phyloP scores from a whole-genome alignment of 2,888 invertebrate species.

The Lottia gigantea region DNA sequence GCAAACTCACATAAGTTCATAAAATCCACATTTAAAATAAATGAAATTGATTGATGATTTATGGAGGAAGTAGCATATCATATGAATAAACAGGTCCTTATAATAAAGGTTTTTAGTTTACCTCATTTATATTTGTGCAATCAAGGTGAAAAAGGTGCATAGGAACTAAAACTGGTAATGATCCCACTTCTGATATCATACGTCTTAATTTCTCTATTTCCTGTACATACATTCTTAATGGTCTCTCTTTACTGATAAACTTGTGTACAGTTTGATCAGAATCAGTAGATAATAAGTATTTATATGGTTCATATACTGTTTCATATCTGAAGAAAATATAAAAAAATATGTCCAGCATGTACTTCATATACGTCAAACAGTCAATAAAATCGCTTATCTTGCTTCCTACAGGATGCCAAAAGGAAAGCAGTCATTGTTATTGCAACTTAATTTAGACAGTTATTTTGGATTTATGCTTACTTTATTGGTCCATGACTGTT shows the following conservation, averaged over 20 bases:
- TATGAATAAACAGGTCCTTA: too few species aligned
- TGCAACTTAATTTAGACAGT: too few species aligned
- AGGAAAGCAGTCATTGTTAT: too few species aligned
- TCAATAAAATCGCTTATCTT: background rate
- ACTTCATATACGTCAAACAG: too few species aligned
- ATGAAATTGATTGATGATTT: too few species aligned
- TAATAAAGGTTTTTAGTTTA: conserved; percentile 22
- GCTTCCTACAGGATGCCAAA: too few species aligned
- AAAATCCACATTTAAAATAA: too few species aligned
- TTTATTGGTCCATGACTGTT: conserved; percentile 63
- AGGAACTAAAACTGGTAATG: conserved; percentile 62
- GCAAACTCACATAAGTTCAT: too few species aligned
- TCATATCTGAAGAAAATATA: conserved; percentile 52
- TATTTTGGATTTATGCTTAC: conserved; percentile 35
- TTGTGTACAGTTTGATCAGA: conserved; percentile 56
- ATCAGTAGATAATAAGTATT: conserved; percentile 56
- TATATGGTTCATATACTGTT: conserved; percentile 58
- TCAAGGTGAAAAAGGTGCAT: conserved; percentile 66
- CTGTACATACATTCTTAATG: conserved; percentile 59
- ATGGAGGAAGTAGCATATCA: too few species aligned
- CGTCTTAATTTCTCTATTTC: conserved; percentile 64
- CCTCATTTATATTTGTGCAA: conserved; percentile 63
- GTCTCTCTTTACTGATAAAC: conserved; percentile 58
- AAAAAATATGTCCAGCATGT: too few species aligned
- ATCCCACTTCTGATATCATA: conserved; percentile 57